Evolutionary conservation across 2,797 vertebrate species (phyloP).

Genomic region (Simalia tracyae): DNA sequence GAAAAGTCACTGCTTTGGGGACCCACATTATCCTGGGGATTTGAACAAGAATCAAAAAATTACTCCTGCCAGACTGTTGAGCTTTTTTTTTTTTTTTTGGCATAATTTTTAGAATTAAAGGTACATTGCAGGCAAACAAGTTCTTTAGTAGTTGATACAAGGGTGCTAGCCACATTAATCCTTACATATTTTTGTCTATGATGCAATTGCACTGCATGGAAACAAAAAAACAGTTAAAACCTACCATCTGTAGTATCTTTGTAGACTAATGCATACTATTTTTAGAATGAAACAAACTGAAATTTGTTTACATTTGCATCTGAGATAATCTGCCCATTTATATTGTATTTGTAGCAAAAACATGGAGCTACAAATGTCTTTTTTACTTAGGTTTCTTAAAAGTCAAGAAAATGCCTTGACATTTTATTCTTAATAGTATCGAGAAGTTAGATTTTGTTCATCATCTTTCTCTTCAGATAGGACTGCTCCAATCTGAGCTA

Average conservation of each 20-base stretch:
- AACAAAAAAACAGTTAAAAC: conserved; percentile 29
- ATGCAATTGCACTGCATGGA: conserved; percentile 41
- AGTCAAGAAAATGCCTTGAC: conserved; percentile 38
- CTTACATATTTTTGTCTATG: conserved; percentile 20
- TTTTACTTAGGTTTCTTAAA: conserved; percentile 30
- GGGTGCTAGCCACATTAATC: conserved; percentile 22
- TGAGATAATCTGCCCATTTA: conserved; percentile 36
- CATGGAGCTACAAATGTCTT: conserved; percentile 31
- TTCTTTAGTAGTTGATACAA: neutral
- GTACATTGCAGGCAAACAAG: conserved; percentile 23
- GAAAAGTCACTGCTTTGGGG: neutral
- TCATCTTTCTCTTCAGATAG: conserved; percentile 28
- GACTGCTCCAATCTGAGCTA: conserved; percentile 17
- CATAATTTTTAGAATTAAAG: conserved; percentile 24
- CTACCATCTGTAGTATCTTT: conserved; percentile 36
- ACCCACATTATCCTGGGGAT: neutral
- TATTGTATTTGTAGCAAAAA: conserved; percentile 38
- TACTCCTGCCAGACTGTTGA: neutral
- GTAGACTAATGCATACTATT: conserved; percentile 43
- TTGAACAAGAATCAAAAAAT: neutral
- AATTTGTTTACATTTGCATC: conserved; percentile 44
- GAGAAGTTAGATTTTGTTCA: conserved; percentile 4
- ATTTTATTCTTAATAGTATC: conserved; percentile 38
- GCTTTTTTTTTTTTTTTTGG: conserved; percentile 29
- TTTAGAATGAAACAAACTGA: conserved; percentile 46